phyloP scores from a whole-genome alignment of 2,888 invertebrate genomes.

The Sesia bembeciformis region DNA sequence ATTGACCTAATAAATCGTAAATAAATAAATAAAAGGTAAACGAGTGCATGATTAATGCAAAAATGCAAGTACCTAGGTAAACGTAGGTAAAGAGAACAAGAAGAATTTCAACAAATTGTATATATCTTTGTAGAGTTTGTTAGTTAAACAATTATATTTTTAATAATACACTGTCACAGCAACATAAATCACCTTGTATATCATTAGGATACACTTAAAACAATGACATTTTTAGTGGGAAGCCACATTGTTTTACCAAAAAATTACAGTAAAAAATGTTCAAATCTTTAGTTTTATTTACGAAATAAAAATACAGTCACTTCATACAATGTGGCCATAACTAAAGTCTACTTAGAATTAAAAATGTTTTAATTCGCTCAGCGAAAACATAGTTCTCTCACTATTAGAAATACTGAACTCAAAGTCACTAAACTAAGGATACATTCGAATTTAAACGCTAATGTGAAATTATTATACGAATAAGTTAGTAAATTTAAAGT shows the following conservation, averaged over 20 bases:
- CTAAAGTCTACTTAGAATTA: conserved; percentile 28
- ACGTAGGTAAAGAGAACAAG: not conserved
- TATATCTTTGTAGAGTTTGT: conserved; percentile 16
- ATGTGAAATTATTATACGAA: conserved; percentile 4
- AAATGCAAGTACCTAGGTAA: not conserved
- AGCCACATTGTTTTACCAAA: not conserved
- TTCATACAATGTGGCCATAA: not conserved
- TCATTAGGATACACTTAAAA: conserved; percentile 38
- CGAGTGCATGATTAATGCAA: conserved; percentile 1
- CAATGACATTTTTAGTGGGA: conserved; percentile 29
- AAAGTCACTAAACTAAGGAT: conserved; percentile 14
- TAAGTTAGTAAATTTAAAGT: not conserved
- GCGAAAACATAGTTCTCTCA: conserved; percentile 48
- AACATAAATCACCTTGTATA: conserved; percentile 64
- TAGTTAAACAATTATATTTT: conserved; percentile 15
- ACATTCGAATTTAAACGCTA: conserved; percentile 12
- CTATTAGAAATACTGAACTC: conserved; percentile 34
- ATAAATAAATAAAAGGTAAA: conserved; percentile 4
- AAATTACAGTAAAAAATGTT: not conserved
- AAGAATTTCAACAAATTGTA: conserved; percentile 10
- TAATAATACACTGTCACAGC: conserved; percentile 47
- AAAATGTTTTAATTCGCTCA: conserved; percentile 45
- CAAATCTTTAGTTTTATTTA: not conserved
- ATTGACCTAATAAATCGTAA: conserved; percentile 30
- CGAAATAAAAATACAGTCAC: not conserved